Conservation (phyloP, 2,888 invertebrate species). For the Lucinisca nassula region DNA sequence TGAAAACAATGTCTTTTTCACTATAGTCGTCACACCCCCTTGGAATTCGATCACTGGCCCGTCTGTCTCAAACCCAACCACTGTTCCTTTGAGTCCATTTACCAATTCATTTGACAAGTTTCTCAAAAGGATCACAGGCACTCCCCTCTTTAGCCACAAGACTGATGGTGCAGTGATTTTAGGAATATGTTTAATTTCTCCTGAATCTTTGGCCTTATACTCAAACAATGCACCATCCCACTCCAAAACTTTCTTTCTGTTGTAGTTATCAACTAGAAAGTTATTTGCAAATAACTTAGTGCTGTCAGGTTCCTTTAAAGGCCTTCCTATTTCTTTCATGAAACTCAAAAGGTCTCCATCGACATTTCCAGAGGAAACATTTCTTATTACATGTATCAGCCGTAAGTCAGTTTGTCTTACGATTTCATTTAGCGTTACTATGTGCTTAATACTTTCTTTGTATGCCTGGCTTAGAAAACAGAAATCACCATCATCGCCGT, state of each 20-base stretch:
- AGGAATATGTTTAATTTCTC: not conserved
- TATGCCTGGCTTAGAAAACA: constrained; percentile 34
- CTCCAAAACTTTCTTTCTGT: constrained; percentile 27
- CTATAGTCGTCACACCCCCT: not conserved
- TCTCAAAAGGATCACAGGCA: constrained; percentile 35
- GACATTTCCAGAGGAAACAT: constrained; percentile 23
- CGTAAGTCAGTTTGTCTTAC: constrained; percentile 33
- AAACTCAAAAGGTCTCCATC: not conserved
- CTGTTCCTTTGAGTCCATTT: constrained; percentile 37
- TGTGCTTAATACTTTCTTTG: not conserved
- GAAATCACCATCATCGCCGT: constrained; percentile 33
- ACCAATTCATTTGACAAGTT: constrained; percentile 38
- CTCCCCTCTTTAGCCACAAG: constrained; percentile 31
- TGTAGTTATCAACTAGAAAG: constrained; percentile 35
- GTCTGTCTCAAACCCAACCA: constrained; percentile 3
- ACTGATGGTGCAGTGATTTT: constrained; percentile 18
- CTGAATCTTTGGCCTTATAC: constrained; percentile 34
- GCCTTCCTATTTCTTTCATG: constrained; percentile 22
- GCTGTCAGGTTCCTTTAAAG: not conserved
- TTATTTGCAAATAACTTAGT: constrained; percentile 22
- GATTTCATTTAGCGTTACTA: constrained; percentile 16
- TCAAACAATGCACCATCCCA: constrained; percentile 17
- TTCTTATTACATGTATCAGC: constrained; percentile 17
- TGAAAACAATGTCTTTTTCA: constrained; percentile 11
- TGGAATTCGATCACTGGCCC: not conserved